phyloP scores from a whole-genome alignment of 2,113 vertebrate species.

The Urocynchramus pylzowi region DNA sequence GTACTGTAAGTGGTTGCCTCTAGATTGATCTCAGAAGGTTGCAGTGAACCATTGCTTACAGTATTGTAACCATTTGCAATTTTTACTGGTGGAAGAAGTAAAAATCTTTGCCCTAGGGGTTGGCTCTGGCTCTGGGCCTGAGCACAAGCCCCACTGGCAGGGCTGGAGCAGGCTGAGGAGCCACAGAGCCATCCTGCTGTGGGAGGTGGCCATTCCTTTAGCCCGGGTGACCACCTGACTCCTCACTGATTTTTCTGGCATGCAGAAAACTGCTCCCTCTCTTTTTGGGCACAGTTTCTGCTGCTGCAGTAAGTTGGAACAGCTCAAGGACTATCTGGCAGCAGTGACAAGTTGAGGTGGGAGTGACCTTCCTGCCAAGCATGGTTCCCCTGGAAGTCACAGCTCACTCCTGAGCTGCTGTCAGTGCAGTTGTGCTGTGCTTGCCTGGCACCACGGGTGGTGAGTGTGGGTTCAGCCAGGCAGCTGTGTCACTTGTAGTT shows the following conservation, averaged over 20 bases:
- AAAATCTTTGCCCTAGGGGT: background rate
- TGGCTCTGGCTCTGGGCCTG: background rate
- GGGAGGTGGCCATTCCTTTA: background rate
- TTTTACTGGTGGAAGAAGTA: background rate
- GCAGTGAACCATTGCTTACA: background rate
- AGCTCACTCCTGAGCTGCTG: background rate
- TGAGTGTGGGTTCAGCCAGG: background rate
- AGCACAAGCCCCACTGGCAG: background rate
- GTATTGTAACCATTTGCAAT: background rate
- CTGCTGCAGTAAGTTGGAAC: background rate
- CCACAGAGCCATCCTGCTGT: accelerated
- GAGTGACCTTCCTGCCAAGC: background rate
- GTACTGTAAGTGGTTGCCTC: background rate
- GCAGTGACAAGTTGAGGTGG: background rate
- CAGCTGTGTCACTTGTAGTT: background rate
- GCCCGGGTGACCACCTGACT: background rate
- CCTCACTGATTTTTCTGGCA: background rate
- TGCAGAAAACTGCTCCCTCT: background rate
- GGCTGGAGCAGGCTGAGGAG: background rate
- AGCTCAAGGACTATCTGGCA: background rate
- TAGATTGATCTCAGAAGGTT: background rate
- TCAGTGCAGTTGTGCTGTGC: background rate
- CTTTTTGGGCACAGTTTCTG: background rate
- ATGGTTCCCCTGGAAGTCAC: background rate
- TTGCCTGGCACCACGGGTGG: background rate